phyloP scores from a whole-genome alignment of 2,888 invertebrate genomes.

The Drosophila paramelanica region DNA sequence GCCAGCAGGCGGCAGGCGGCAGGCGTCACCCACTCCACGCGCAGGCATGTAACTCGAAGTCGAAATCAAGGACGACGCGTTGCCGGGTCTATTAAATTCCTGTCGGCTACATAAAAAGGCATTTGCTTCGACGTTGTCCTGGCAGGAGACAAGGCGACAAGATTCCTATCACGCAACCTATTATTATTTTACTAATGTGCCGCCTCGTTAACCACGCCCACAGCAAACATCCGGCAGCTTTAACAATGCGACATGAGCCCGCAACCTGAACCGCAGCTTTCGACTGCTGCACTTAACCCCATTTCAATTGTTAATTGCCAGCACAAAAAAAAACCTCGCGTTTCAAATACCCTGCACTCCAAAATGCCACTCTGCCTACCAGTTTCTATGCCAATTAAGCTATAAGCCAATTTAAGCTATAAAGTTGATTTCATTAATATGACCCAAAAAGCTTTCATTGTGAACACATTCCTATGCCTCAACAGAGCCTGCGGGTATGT shows the following conservation, averaged over 20 bases:
- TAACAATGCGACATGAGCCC: not conserved
- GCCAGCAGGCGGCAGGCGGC: conserved; percentile 4
- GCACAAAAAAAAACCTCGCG: not conserved
- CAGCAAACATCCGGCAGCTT: not conserved
- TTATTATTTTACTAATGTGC: conserved; percentile 66
- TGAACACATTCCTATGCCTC: not conserved
- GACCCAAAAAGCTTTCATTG: too few relatives aligned
- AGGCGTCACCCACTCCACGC: conserved; percentile 7
- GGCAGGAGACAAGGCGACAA: conserved; percentile 58
- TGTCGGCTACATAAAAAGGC: conserved; percentile 40
- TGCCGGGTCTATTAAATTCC: conserved; percentile 61
- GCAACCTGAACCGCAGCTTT: not conserved
- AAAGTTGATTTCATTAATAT: too few relatives aligned
- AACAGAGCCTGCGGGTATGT: not conserved
- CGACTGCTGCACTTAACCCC: not conserved
- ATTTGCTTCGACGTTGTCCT: conserved; percentile 12
- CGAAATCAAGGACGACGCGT: conserved; percentile 1
- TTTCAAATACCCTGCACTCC: conserved; percentile 7
- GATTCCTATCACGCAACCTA: conserved; percentile 61
- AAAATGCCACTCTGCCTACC: too few relatives aligned
- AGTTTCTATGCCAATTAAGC: too few relatives aligned
- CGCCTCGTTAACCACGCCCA: not conserved
- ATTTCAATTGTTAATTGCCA: conserved; percentile 2
- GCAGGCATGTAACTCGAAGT: not conserved
- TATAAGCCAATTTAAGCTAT: too few relatives aligned